Evolutionary conservation across 2,113 vertebrate species (phyloP).

Genomic region (Dasyornis broadbenti): DNA sequence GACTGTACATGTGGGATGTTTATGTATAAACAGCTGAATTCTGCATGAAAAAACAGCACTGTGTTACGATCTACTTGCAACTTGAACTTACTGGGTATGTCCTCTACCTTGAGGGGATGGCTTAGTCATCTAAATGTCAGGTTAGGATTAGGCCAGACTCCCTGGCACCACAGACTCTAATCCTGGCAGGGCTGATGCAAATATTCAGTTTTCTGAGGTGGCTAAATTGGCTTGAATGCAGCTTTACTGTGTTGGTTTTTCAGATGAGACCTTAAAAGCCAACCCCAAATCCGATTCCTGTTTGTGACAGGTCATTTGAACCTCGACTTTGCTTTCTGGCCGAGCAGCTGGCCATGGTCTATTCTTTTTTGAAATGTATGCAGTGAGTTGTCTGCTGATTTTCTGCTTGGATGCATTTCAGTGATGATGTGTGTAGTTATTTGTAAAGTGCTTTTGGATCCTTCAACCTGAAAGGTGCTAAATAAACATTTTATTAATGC

Average conservation of each 20-base stretch:
- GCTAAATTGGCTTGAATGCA: background rate
- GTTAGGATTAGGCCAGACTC: conserved; percentile 43
- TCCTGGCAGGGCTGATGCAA: conserved; percentile 29
- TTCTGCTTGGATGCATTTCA: conserved; percentile 40
- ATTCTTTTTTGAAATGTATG: background rate
- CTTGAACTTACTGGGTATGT: background rate
- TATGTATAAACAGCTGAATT: background rate
- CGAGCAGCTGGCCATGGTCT: background rate
- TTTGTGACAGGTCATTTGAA: background rate
- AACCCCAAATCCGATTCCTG: background rate
- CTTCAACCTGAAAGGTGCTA: conserved; percentile 63
- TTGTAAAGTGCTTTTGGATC: conserved; percentile 55
- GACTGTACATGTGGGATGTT: background rate
- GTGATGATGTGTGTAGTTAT: conserved; percentile 40
- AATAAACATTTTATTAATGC: conserved; percentile 67
- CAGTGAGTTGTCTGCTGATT: conserved; percentile 26
- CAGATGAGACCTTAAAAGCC: background rate
- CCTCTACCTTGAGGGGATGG: conserved; percentile 21
- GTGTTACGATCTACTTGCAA: background rate
- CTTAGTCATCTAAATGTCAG: conserved; percentile 12
- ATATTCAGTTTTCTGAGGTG: background rate
- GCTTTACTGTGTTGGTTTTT: background rate
- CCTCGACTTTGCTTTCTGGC: background rate
- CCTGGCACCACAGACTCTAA: conserved; percentile 39
- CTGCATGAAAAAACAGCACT: background rate